Base-by-base conservation (phyloP, 2,113 vertebrate genomes). In the Oplegnathus fasciatus region DNA sequence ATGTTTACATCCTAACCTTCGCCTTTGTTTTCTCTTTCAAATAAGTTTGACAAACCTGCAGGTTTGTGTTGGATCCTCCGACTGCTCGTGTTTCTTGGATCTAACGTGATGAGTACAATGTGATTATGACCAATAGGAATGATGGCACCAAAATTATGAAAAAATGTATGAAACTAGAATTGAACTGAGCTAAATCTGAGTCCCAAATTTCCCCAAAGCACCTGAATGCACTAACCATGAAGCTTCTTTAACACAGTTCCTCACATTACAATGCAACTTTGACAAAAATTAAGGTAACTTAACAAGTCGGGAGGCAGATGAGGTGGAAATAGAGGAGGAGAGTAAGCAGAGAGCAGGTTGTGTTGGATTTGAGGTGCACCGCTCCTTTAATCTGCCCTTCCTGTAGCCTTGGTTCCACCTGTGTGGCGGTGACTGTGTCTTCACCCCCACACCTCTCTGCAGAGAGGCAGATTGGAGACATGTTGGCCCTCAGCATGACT, bases 391-490 rank as follows among this genome's bases (percentile, higher is more conserved):
- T 64, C 11, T 84, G 85, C 52, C 88, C 81, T 88, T 32, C 66
- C 10, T 80, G 52, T 88, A 75, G 52, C 84, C 84, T 66, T 32
- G 68, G 64, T 22, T 83, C 86, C 76, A 89, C 85, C 86, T 89
- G 86, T 86, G 80, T 75, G 81, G 80, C 32, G 1, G 22, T 40
- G 67, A 75, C 73, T 66, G 68, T 80, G 64, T 70, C 78, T 87
- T 87, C 69, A 86, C 60, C 73, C 84, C 24, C 73, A 68, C 62
- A 84, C 42, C 62, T 48, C 68, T 85, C 83, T 58, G 70, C 40
- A 80, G 80, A 74, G 83, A 89, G 85, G 84, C 93, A 94, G 90
- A 93, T 93, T 93, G 90, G 84, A 86, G 88, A 91, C 92, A 94
- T 90, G 80, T 86, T 92, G 90, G 90, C 87, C 90, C 91, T 65